These are phyloP conservation scores for Drosophila bunnanda DNA, from an alignment of 2,888 invertebrate species.

Conservation along the genomic window DNA sequence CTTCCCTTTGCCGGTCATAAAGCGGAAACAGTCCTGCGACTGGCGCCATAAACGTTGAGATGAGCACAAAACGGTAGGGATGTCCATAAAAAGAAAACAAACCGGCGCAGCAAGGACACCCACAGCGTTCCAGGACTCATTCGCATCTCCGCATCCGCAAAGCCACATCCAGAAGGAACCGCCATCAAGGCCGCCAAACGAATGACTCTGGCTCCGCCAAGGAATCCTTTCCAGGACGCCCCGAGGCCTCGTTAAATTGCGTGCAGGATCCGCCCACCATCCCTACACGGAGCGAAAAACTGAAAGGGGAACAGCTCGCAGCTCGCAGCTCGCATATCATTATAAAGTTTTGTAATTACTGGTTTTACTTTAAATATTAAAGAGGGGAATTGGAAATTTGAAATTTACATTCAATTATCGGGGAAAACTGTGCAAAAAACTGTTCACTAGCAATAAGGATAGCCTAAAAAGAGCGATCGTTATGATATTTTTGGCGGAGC, in stretches of 20 bases:
- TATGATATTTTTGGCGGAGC: too few species aligned
- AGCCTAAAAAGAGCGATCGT: too few species aligned
- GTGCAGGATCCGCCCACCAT: slow-evolving; percentile 44
- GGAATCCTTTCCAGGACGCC: slow-evolving; percentile 46
- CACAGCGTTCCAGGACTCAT: slow-evolving; percentile 1
- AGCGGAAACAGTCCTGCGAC: slow-evolving; percentile 53
- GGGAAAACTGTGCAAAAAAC: neutral
- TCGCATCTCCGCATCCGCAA: slow-evolving; percentile 6
- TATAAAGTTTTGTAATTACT: slow-evolving; percentile 8
- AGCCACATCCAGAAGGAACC: slow-evolving; percentile 18
- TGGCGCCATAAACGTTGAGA: slow-evolving; percentile 22
- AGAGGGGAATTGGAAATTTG: neutral
- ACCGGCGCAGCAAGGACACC: slow-evolving; percentile 14
- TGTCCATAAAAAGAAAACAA: slow-evolving; percentile 27
- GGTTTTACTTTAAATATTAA: neutral
- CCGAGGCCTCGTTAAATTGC: slow-evolving; percentile 64
- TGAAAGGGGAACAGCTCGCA: neutral
- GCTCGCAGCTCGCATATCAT: neutral
- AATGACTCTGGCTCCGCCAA: slow-evolving; percentile 1
- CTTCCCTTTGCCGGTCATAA: slow-evolving; percentile 29
- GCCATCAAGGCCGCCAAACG: slow-evolving; percentile 24
- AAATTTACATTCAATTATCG: neutral
- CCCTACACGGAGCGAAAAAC: slow-evolving; percentile 5
- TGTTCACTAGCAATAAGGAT: neutral
- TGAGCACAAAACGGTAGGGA: slow-evolving; percentile 30